These are phyloP conservation scores for Gymnorhina tibicen DNA, from an alignment of 2,113 vertebrate species.

Conservation along the genomic window DNA sequence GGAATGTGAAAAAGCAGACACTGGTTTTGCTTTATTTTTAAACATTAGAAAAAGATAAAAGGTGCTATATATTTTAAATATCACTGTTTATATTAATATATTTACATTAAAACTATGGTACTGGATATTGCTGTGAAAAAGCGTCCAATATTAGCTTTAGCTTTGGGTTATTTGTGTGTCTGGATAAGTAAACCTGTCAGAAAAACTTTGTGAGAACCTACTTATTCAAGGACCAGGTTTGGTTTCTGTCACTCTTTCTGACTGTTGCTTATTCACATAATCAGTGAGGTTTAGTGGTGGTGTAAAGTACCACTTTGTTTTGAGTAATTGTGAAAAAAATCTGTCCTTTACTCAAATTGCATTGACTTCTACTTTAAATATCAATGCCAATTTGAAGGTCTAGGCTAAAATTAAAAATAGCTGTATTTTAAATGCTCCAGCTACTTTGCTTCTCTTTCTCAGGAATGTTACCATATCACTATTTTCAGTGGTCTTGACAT, in stretches of 20 bases:
- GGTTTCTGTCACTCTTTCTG: not conserved
- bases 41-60: not conserved
- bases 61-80: not conserved
- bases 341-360: not conserved
- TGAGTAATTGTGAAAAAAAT: not conserved
- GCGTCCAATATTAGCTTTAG: not conserved
- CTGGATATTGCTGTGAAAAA: not conserved
- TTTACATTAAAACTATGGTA: not conserved
- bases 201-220: not conserved
- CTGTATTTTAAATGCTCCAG: not conserved
- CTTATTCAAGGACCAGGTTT: not conserved
- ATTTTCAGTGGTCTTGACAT: not conserved
- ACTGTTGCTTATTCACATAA: not conserved
- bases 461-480: not conserved
- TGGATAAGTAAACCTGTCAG: not conserved
- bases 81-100: not conserved
- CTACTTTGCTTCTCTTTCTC: not conserved
- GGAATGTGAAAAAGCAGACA: not conserved
- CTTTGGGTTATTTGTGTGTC: not conserved
- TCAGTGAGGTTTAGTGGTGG: not conserved
- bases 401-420: not conserved
- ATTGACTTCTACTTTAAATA: not conserved
- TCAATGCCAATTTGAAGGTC: not conserved
- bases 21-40: not conserved
- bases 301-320: not conserved